Evolutionary conservation across 2,797 vertebrate genomes (phyloP).

Genomic region (Pangasius djambal): DNA sequence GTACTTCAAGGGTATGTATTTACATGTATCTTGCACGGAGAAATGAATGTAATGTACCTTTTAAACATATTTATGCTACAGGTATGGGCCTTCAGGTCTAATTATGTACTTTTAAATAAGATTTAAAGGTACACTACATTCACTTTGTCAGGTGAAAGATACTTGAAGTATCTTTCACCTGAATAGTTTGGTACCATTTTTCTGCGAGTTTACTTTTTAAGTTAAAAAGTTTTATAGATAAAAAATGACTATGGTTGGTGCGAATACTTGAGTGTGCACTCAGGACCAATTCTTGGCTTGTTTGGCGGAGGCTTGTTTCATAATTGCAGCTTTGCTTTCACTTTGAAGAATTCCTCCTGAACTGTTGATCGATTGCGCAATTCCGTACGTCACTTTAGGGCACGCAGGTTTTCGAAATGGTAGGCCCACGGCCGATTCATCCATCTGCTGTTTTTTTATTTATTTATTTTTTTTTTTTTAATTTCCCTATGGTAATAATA

Average conservation of each 20-base stretch:
- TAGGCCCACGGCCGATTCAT: not conserved
- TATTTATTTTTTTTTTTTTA: too few relatives aligned
- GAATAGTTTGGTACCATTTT: not conserved
- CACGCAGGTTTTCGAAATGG: not conserved
- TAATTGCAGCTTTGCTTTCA: not conserved
- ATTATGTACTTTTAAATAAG: not conserved
- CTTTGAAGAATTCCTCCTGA: not conserved
- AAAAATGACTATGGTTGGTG: not conserved
- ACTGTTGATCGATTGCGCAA: not conserved
- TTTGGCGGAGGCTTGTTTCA: not conserved
- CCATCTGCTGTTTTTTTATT: not conserved
- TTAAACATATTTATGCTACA: not conserved
- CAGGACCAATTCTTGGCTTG: not conserved
- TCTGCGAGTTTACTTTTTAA: not conserved
- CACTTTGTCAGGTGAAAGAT: not conserved
- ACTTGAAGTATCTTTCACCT: too few relatives aligned
- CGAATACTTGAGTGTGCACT: not conserved
- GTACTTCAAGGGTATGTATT: not conserved
- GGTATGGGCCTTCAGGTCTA: not conserved
- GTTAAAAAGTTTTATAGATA: not conserved
- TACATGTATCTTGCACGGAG: not conserved
- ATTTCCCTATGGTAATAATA: not conserved
- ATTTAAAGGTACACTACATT: conserved; percentile 3
- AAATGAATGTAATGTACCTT: not conserved
- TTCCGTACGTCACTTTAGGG: not conserved